Base-by-base conservation (phyloP, 2,888 invertebrate genomes). In the Eulithis testata region DNA sequence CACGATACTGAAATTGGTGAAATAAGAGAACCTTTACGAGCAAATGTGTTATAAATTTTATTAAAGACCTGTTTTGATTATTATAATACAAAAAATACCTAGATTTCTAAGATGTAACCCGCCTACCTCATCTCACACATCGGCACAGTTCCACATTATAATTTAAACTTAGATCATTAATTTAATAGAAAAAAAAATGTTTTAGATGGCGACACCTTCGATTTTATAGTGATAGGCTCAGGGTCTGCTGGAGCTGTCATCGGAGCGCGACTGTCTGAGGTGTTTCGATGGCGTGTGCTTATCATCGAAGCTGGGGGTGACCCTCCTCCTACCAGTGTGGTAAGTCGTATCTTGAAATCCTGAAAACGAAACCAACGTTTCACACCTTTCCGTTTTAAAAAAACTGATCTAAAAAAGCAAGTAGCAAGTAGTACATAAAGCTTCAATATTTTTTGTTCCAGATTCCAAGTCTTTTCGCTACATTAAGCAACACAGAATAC, bases 191-290 rank as follows among this genome's bases (percentile, higher is more conserved):
- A 21, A 8, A 47, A 45, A 45, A 47, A 5, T 14, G 2, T 8
- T 21, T 31, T 53, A 64, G 87, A 83, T 76, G 83, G 83, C 1
- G 84, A 83, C 6, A 71, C 60, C 4, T 86, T 84, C 47, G 82
- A 88, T 73, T 85, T 85, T 71, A 74, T 88, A 12, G 83, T 88
- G 43, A 80, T 86, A 9, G 87, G 87, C 0, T 78, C 85, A 1
- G 87, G 88, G 2, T 85, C 86, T 0, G 84, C 84, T 0, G 87
- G 87, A 0, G 80, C 84, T 0, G 73, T 84, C 9, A 76, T 87
- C 4, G 86, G 85, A 0, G 71, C 83, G 0, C 73, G 87, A 0
- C 78, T 87, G 3, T 82, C 84, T 6, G 87, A 88, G 69, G 63
- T 76, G 21, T 67, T 72, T 1, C 36, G 65, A 9, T 77, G 81